Evolutionary conservation across 1,140 invertebrate genomes (phyloP).

Genomic region (Drosophila rufa): DNA sequence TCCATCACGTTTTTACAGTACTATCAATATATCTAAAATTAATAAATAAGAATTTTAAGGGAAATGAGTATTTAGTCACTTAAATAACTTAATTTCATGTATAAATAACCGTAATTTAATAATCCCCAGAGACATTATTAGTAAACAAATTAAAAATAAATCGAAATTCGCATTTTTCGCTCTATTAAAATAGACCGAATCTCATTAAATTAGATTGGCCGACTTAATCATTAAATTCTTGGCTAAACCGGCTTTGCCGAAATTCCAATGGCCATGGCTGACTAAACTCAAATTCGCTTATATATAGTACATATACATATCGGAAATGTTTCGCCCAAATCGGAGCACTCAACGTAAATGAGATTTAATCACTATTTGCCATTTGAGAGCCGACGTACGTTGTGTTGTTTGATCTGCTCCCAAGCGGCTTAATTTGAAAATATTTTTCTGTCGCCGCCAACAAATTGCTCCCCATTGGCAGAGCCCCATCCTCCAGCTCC

Average conservation of each 20-base stretch:
- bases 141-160: not conserved
- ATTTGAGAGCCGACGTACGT: constrained; percentile 13
- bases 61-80: not conserved
- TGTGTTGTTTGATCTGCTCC: constrained; percentile 35
- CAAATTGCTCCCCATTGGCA: constrained; percentile 42
- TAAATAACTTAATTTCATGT: not conserved
- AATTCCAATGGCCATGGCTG: constrained; percentile 3
- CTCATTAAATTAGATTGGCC: constrained; percentile 8
- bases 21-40: not conserved
- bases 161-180: not conserved
- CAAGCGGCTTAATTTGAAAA: constrained; percentile 77
- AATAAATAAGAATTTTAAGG: not conserved
- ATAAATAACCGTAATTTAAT: not conserved
- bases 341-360: constrained; percentile 40
- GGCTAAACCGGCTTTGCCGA: not conserved
- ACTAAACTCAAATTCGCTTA: constrained; percentile 1
- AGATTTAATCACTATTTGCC: constrained; percentile 45
- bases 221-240: constrained; percentile 9
- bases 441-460: constrained; percentile 64
- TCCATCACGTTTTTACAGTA: accelerated
- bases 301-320: not conserved
- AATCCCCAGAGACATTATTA: not conserved
- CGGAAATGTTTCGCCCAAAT: constrained; percentile 29
- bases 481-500: not conserved
- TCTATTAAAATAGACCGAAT: not conserved